Conservation (phyloP, 2,797 vertebrate genomes). For the Lophius americanus region DNA sequence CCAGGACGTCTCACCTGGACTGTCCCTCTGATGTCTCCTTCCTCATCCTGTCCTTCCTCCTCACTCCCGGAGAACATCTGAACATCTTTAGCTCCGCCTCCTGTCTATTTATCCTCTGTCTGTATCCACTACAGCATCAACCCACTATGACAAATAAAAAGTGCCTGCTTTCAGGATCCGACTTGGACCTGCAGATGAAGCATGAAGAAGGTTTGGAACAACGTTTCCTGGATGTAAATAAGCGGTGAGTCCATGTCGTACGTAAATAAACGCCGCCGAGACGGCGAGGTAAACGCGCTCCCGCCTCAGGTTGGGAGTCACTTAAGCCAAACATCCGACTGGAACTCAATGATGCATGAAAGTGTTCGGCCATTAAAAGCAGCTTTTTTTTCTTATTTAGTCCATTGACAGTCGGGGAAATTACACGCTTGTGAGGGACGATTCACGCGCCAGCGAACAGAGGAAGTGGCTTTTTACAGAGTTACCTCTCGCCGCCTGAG, state of each 20-base stretch:
- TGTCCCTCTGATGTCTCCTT: no score
- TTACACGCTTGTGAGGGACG: slow-evolving; percentile 46
- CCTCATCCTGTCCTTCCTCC: no score
- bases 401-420: slow-evolving; percentile 48
- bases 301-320: slow-evolving; percentile 16
- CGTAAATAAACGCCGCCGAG: slow-evolving; percentile 31
- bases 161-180: no score
- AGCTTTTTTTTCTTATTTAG: slow-evolving; percentile 29
- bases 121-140: no score
- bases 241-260: slow-evolving; percentile 10
- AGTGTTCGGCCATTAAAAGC: slow-evolving; percentile 48
- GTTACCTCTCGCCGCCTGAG: slow-evolving; percentile 54
- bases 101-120: no score
- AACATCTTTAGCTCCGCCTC: no score
- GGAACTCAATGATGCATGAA: slow-evolving; percentile 50
- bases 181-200: no score
- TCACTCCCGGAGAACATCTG: no score
- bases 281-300: slow-evolving; percentile 21
- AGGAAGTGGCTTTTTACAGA: slow-evolving; percentile 40
- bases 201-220: no score
- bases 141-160: no score
- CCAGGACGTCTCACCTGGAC: no score
- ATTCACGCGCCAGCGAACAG: slow-evolving; percentile 46
- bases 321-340: slow-evolving; percentile 21
- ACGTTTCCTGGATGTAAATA: slow-evolving; percentile 10